These are phyloP conservation scores for Genyomyrus donnyi DNA, from an alignment of 2,113 vertebrate genomes.

Conservation along the genomic window DNA sequence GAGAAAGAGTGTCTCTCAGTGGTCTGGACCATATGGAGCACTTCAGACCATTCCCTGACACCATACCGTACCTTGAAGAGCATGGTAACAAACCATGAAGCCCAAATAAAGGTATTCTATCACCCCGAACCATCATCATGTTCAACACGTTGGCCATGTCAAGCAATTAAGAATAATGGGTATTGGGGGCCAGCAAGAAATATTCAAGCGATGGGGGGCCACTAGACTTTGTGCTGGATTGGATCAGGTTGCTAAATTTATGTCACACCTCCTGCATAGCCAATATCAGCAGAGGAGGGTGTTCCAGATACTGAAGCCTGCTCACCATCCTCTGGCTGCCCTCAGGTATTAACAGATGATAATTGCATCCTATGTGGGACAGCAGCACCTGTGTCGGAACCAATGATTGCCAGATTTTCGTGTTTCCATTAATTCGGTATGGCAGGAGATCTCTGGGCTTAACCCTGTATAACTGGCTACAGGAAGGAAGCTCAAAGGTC, in stretches of 20 bases:
- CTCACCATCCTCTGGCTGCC: neutral
- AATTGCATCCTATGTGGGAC: neutral
- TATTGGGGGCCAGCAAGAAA: neutral
- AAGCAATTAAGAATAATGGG: neutral
- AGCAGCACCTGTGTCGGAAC: neutral
- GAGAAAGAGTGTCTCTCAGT: neutral
- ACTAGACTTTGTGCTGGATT: neutral
- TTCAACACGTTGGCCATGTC: neutral
- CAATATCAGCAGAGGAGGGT: neutral
- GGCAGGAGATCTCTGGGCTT: neutral
- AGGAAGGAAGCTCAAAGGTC: neutral
- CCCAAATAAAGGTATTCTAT: neutral
- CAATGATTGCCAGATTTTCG: neutral
- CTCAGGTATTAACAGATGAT: neutral
- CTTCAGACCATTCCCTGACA: neutral
- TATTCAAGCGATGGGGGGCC: neutral
- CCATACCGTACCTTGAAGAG: neutral
- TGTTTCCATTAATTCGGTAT: neutral
- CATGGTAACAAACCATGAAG: neutral
- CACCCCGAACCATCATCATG: neutral
- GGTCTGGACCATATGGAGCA: neutral
- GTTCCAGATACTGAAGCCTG: neutral
- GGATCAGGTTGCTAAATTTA: neutral
- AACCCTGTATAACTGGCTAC: neutral
- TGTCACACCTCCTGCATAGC: neutral